These are phyloP conservation scores for Dallia pectoralis DNA, from an alignment of 2,797 vertebrate species.

Conservation along the genomic window DNA sequence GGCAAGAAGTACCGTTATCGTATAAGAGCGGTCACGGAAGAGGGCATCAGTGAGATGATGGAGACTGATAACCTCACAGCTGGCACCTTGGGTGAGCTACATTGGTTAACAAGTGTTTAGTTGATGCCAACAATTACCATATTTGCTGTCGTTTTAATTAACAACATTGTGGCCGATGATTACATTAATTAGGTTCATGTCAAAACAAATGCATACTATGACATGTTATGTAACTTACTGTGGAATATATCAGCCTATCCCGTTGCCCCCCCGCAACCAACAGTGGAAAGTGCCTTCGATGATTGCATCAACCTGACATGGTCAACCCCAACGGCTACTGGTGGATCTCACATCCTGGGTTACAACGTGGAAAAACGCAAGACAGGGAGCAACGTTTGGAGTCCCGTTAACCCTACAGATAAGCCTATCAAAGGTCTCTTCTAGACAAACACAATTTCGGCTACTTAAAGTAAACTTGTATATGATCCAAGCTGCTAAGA, in stretches of 20 bases:
- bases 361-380: slow-evolving; percentile 85
- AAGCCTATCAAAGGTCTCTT: slow-evolving; percentile 73
- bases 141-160: neutral
- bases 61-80: slow-evolving; percentile 82
- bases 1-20: slow-evolving; percentile 84
- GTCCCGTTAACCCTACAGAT: slow-evolving; percentile 63
- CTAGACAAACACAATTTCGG: too few relatives aligned
- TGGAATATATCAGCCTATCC: slow-evolving; percentile 71
- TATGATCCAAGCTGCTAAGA: too few relatives aligned
- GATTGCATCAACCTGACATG: slow-evolving; percentile 77
- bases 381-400: slow-evolving; percentile 81
- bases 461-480: too few relatives aligned
- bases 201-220: neutral
- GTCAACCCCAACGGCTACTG: slow-evolving; percentile 69
- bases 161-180: neutral
- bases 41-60: slow-evolving; percentile 79
- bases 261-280: slow-evolving; percentile 74
- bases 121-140: neutral
- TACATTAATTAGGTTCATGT: neutral
- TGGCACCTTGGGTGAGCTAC: slow-evolving; percentile 76
- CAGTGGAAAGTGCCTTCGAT: slow-evolving; percentile 70
- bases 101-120: neutral
- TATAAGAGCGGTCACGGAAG: slow-evolving; percentile 75
- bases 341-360: slow-evolving; percentile 75
- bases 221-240: neutral